Evolutionary conservation across 1,140 invertebrate species (phyloP).

Genomic region (Scaptomyza graminum): DNA sequence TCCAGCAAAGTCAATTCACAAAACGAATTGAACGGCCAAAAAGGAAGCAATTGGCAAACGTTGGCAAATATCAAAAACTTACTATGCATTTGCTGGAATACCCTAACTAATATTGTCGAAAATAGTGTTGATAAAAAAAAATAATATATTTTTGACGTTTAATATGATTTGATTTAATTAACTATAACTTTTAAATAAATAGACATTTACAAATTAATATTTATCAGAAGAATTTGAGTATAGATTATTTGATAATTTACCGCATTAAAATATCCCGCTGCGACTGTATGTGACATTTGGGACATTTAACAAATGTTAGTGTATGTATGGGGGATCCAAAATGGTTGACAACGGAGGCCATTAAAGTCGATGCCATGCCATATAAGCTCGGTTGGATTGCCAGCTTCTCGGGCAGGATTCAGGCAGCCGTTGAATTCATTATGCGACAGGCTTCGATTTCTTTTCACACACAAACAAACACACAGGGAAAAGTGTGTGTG

Average conservation of each 20-base stretch:
- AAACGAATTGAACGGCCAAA: constrained; percentile 35
- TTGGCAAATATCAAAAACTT: background rate
- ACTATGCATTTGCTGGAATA: background rate
- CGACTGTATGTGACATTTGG: background rate
- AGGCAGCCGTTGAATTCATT: constrained; percentile 51
- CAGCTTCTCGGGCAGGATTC: constrained; percentile 19
- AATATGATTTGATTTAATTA: no score
- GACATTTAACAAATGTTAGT: background rate
- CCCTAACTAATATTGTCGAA: no score
- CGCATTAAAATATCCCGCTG: no score
- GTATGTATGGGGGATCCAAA: constrained; percentile 17
- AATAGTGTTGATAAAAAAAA: no score
- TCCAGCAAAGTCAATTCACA: constrained; percentile 21
- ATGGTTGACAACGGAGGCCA: constrained; percentile 47
- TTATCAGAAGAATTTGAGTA: no score
- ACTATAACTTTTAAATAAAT: no score
- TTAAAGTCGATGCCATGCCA: constrained; percentile 43
- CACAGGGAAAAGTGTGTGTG: background rate
- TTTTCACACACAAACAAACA: constrained; percentile 8
- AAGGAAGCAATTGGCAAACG: constrained; percentile 55
- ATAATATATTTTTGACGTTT: no score
- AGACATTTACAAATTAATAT: no score
- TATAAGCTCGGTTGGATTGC: background rate
- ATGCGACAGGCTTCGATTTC: constrained; percentile 48
- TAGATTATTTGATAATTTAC: no score